phyloP scores from a whole-genome alignment of 2,113 vertebrate species.

The Pseudonaja textilis region DNA sequence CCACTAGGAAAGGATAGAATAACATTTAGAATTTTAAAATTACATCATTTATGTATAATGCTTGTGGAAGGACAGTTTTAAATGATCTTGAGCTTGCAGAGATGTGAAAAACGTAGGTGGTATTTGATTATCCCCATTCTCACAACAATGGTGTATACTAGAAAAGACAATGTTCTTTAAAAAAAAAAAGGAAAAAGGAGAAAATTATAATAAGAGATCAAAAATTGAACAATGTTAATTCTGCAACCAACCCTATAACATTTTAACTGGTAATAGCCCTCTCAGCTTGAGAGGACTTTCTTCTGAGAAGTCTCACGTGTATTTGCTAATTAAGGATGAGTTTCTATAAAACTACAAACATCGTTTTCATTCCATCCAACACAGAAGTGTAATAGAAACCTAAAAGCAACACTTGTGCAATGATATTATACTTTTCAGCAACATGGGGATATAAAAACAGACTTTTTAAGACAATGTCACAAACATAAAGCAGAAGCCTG shows the following conservation, averaged over 20 bases:
- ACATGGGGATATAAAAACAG: constrained; percentile 8
- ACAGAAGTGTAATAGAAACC: constrained; percentile 13
- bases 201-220: background rate
- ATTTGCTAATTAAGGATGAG: constrained; percentile 9
- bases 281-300: background rate
- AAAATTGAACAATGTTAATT: background rate
- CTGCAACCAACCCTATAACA: background rate
- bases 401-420: background rate
- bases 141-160: background rate
- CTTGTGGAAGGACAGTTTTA: background rate
- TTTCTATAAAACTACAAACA: constrained; percentile 6
- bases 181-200: background rate
- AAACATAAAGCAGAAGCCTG: background rate
- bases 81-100: background rate
- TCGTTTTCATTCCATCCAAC: constrained; percentile 34
- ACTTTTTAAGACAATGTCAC: background rate
- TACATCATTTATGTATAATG: background rate
- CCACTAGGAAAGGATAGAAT: background rate
- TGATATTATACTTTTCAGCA: constrained; percentile 2
- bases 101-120: background rate
- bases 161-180: background rate
- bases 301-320: background rate
- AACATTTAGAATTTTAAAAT: background rate
- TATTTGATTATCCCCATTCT: background rate
- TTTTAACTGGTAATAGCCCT: background rate